phyloP scores from a whole-genome alignment of 2,888 invertebrate genomes.

The Aporophyla lueneburgensis region DNA sequence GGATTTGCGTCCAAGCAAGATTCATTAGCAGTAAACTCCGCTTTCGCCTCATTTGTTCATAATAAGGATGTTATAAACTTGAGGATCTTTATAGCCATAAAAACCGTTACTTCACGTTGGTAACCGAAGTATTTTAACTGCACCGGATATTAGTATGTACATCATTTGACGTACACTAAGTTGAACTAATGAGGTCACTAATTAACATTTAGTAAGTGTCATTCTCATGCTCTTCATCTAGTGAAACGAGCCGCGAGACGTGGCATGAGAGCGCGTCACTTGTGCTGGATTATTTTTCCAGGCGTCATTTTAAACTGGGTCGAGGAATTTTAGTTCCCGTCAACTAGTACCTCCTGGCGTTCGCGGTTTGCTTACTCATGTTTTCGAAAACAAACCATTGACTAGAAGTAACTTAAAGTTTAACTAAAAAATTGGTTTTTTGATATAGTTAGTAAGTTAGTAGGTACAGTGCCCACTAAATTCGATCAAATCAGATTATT shows the following conservation, averaged over 20 bases:
- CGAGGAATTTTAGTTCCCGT: constrained; percentile 77
- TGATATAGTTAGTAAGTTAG: not conserved
- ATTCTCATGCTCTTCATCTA: constrained; percentile 64
- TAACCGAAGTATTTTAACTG: constrained; percentile 48
- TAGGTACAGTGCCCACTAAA: not conserved
- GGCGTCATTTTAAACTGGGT: constrained; percentile 83
- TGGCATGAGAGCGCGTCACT: constrained; percentile 66
- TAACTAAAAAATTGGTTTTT: not conserved
- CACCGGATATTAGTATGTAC: constrained; percentile 42
- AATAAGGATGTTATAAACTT: constrained; percentile 42
- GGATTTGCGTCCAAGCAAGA: constrained; percentile 6
- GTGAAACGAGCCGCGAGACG: constrained; percentile 58
- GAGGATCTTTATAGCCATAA: constrained; percentile 14
- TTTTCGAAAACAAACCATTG: not conserved
- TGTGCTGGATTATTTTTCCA: constrained; percentile 75
- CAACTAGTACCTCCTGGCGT: constrained; percentile 64
- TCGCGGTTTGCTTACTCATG: constrained; percentile 43
- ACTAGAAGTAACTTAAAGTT: not conserved
- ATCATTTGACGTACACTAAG: constrained; percentile 41
- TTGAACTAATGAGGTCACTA: constrained; percentile 73
- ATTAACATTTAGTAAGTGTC: constrained; percentile 71
- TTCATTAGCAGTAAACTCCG: constrained; percentile 11
- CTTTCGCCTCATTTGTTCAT: constrained; percentile 6
- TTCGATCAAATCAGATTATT: too few species aligned
- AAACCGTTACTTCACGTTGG: constrained; percentile 29